Conservation (phyloP, 2,888 invertebrate species). For the Calameuta filiformis region DNA sequence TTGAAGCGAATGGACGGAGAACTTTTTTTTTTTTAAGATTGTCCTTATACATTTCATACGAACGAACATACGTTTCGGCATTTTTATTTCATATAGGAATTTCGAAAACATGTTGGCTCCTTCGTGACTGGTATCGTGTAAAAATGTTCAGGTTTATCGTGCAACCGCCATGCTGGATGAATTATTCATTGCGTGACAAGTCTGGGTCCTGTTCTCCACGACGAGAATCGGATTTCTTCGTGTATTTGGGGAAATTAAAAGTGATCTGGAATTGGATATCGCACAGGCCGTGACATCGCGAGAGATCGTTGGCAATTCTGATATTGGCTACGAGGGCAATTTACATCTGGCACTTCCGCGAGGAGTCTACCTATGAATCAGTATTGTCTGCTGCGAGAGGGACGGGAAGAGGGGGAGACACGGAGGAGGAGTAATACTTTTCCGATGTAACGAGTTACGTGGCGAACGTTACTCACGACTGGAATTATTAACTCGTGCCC, state of each 20-base stretch:
- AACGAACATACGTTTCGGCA: background rate
- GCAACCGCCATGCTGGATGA: background rate
- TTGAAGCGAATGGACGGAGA: no score
- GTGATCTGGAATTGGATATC: background rate
- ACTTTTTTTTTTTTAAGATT: background rate
- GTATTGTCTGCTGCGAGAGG: background rate
- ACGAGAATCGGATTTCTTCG: background rate
- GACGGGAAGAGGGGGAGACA: constrained; percentile 15
- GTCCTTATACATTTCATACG: background rate
- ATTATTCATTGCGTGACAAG: background rate
- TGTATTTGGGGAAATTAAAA: background rate
- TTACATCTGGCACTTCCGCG: background rate
- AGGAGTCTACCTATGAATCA: background rate
- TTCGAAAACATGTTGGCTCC: background rate
- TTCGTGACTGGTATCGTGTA: background rate
- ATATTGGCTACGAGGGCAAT: background rate
- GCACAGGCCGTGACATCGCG: background rate
- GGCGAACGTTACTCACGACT: constrained; percentile 1
- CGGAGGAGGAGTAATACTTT: background rate
- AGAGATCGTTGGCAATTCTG: background rate
- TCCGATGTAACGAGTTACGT: constrained; percentile 4
- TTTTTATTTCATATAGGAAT: background rate
- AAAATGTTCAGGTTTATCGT: background rate
- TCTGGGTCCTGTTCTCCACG: background rate
- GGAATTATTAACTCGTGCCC: background rate